A percentile compares a stretch with the other conserved stretches of the same genome.
Conservation (phyloP, 2,888 invertebrate genomes). For the Nemotelus nigrinus region DNA sequence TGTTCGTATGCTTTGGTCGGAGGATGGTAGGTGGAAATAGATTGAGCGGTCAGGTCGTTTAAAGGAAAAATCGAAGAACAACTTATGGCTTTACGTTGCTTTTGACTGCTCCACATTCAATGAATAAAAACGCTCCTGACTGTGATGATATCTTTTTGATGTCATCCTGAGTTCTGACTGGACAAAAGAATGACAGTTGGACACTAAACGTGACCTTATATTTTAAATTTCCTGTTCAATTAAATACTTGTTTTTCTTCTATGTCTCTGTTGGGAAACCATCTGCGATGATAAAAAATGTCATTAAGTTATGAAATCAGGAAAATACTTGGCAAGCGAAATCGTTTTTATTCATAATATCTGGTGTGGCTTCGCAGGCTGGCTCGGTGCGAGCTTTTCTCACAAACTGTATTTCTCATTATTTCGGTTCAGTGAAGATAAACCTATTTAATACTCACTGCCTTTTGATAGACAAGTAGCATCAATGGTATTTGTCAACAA, state of each 20-base stretch:
- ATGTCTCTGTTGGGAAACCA: not conserved
- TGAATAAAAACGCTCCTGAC: slow-evolving; percentile 1
- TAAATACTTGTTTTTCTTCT: not conserved
- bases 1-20: not conserved
- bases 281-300: not conserved
- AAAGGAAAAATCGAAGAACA: not conserved
- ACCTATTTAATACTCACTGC: not conserved
- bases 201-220: not conserved
- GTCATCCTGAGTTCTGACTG: not conserved
- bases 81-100: not conserved
- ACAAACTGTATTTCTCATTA: not conserved
- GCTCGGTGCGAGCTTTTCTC: not conserved
- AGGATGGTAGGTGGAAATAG: not conserved
- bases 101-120: not conserved
- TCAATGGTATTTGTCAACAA: not conserved
- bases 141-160: slow-evolving; percentile 12
- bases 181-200: not conserved
- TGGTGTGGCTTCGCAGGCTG: not conserved
- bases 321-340: not conserved
- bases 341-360: not conserved
- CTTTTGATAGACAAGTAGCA: too few relatives aligned
- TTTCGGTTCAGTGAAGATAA: not conserved
- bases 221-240: not conserved
- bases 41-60: not conserved
- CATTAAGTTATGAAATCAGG: not conserved